Percentiles rank a stretch among this genome's conserved stretches.
Evolutionary conservation across 2,113 vertebrate genomes (phyloP).

Genomic region (Misgurnus anguillicaudatus): DNA sequence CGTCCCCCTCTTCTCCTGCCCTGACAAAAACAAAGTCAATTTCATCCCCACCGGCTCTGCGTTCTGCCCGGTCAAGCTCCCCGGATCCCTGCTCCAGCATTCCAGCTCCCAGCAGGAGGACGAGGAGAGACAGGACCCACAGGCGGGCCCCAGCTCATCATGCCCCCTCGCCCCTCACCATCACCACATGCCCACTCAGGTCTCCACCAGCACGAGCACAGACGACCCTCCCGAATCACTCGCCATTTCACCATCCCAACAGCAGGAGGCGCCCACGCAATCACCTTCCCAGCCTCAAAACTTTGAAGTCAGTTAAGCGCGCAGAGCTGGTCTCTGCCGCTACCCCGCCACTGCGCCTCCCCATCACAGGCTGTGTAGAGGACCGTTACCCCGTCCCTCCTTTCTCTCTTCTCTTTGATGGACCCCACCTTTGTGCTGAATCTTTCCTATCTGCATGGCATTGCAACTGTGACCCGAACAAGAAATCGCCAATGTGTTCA

Average conservation of each 20-base stretch:
- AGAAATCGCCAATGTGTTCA: slow-evolving; percentile 65
- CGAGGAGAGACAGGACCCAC: slow-evolving; percentile 72
- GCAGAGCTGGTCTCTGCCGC: slow-evolving; percentile 78
- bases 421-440: slow-evolving; percentile 46
- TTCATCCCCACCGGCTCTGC: slow-evolving; percentile 97
- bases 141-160: slow-evolving; percentile 68
- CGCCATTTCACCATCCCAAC: slow-evolving; percentile 65
- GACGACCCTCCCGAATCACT: slow-evolving; percentile 72
- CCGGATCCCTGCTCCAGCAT: slow-evolving; percentile 78
- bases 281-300: slow-evolving; percentile 81
- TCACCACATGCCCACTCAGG: slow-evolving; percentile 75
- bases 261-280: slow-evolving; percentile 76
- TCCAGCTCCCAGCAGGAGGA: slow-evolving; percentile 78
- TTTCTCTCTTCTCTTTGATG: slow-evolving; percentile 21
- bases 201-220: slow-evolving; percentile 90
- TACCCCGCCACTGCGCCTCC: background rate
- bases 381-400: slow-evolving; percentile 39
- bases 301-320: slow-evolving; percentile 82
- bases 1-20: slow-evolving; percentile 94
- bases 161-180: slow-evolving; percentile 73
- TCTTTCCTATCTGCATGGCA: slow-evolving; percentile 83
- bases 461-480: slow-evolving; percentile 77
- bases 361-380: slow-evolving; percentile 38
- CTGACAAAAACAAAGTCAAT: slow-evolving; percentile 99
- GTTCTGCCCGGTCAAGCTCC: slow-evolving; percentile 95